Base-by-base conservation (phyloP, 2,113 vertebrate genomes). In the Gobiocypris rarus region DNA sequence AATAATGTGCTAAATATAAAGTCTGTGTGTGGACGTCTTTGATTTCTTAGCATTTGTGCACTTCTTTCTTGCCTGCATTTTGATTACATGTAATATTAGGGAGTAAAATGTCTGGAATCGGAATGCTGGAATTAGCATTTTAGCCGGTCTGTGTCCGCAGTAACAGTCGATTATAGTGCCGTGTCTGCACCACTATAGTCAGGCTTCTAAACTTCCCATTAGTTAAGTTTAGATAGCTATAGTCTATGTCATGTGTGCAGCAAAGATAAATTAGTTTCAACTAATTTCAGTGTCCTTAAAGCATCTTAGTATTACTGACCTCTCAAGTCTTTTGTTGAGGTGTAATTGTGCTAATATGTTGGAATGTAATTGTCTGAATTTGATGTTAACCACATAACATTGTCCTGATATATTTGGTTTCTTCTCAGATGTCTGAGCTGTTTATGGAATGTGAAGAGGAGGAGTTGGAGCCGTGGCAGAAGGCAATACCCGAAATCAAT, bases 401-500 rank as follows among this genome's bases (percentile, higher is more conserved):
- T 63, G 24, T 5, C 19, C 9, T 14, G 19, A 69, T 28, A 10
- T 69, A 41, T n/a, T 80, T 17, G 65, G 70, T 38, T 84, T 87
- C 2, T 75, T 8, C 84, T 81, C 15, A 86, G 93, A 99, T 99
- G 98, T 98, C 98, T 76, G 98, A 99, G 91, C 95, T 99, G 54
- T 98, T 99, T 93, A 99, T 99, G 98, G 98, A 99, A 90, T 99
- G 98, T 93, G 98, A 98, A 77, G 98, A 99, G 92, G 98, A 99
- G 90, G 98, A 99, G 87, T 93, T 99, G 85, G 97, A 98, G 90
- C 98, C 98, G 0, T 99, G 98, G 98, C 98, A 99, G 89, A 95
- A 95, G 90, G 96, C 94, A 91, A 91, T 93, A 54, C 96, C 96
- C 89, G 96, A 97, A 88, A 95, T 97, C 87, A 93, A 96, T 54